Conservation (phyloP, 2,888 invertebrate species). For the Hermodice carunculata region DNA sequence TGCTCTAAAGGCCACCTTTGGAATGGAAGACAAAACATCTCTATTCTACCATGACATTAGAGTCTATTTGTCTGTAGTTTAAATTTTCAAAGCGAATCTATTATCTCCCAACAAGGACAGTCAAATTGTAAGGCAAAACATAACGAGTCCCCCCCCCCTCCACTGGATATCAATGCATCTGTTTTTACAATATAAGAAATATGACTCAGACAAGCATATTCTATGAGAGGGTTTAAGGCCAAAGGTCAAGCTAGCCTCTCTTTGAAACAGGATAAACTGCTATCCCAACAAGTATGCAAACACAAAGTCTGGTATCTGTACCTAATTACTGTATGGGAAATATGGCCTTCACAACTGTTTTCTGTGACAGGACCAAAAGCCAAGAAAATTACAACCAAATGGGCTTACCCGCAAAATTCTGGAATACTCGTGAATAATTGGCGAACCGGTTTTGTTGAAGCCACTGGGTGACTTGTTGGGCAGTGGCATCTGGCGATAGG, state of each 20-base stretch:
- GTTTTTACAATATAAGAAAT: too few relatives aligned
- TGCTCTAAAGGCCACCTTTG: too few relatives aligned
- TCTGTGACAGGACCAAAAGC: background rate
- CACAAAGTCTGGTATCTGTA: background rate
- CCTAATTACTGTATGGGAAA: background rate
- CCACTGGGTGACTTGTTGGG: conserved; percentile 82
- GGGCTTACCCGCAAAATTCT: conserved; percentile 83
- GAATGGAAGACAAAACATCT: too few relatives aligned
- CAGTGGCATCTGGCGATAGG: conserved; percentile 78
- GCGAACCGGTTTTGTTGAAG: conserved; percentile 83
- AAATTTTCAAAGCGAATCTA: too few relatives aligned
- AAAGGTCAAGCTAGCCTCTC: too few relatives aligned
- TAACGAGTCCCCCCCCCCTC: too few relatives aligned
- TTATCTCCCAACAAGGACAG: conserved; percentile 4
- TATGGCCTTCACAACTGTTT: background rate
- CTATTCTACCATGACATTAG: too few relatives aligned
- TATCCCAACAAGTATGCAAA: background rate
- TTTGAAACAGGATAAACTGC: too few relatives aligned
- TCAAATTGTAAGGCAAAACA: conserved; percentile 28
- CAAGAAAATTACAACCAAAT: background rate
- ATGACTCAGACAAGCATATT: too few relatives aligned
- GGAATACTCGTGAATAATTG: conserved; percentile 82
- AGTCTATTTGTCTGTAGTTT: too few relatives aligned
- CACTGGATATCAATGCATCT: too few relatives aligned
- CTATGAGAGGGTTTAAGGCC: too few relatives aligned